Percentiles rank a stretch among this genome's conserved stretches.
phyloP scores from a whole-genome alignment of 2,113 vertebrate species.

The Recurvirostra avosetta region DNA sequence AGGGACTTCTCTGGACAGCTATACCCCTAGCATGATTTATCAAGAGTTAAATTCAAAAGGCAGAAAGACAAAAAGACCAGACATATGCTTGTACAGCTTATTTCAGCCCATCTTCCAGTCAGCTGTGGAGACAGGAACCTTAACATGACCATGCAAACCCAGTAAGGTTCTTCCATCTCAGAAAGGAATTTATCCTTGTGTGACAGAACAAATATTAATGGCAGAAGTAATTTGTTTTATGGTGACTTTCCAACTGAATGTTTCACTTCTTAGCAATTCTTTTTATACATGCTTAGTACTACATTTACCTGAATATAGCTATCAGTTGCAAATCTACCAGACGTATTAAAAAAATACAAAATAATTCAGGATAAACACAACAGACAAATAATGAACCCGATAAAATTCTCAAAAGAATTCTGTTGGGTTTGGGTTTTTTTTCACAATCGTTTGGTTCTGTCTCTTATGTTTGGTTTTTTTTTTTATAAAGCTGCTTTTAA shows the following conservation, averaged over 20 bases:
- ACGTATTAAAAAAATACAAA: not conserved
- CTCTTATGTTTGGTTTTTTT: not conserved
- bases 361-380: not conserved
- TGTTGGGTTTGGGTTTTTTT: rapidly evolving
- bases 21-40: not conserved
- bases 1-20: not conserved
- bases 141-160: not conserved
- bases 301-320: not conserved
- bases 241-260: not conserved
- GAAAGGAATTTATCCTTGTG: not conserved
- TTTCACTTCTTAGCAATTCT: not conserved
- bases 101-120: not conserved
- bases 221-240: not conserved
- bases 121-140: not conserved
- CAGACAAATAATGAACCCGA: not conserved
- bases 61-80: not conserved
- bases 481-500: not conserved
- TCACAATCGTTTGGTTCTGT: not conserved
- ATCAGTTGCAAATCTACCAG: not conserved
- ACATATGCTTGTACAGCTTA: not conserved
- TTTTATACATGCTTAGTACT: not conserved
- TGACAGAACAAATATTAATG: not conserved
- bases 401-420: not conserved
- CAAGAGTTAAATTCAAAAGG: not conserved
- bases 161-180: not conserved